These are phyloP conservation scores for Aldabrachelys gigantea DNA, from an alignment of 2,113 vertebrate genomes.

Conservation along the genomic window DNA sequence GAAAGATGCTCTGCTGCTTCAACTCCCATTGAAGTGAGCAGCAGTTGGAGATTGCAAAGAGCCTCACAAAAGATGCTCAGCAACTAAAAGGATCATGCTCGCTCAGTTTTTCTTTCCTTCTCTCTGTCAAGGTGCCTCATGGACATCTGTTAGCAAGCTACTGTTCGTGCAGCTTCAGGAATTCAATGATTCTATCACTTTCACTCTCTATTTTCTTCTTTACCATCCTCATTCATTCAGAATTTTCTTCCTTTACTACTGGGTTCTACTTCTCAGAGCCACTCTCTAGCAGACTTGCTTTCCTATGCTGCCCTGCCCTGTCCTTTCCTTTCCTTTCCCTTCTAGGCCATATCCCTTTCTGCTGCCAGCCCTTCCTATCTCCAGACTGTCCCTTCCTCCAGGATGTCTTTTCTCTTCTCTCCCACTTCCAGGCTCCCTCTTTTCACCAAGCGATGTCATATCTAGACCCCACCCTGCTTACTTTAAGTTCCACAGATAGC, in stretches of 20 bases:
- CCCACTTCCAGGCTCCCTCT: neutral
- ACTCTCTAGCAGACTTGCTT: too few relatives aligned
- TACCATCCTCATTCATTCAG: neutral
- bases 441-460: neutral
- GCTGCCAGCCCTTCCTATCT: neutral
- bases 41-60: neutral
- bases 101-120: neutral
- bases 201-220: neutral
- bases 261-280: neutral
- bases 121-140: neutral
- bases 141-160: neutral
- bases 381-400: neutral
- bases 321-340: too few relatives aligned
- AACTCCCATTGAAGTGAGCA: neutral
- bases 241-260: neutral
- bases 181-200: neutral
- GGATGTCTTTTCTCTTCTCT: neutral
- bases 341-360: neutral
- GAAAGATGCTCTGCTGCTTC: neutral
- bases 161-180: neutral
- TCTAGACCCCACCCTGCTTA: neutral
- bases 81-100: neutral
- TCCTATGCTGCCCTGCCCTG: too few relatives aligned
- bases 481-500: neutral
- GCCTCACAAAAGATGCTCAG: neutral